phyloP scores from a whole-genome alignment of 2,113 vertebrate species.

The Neogobius melanostomus region DNA sequence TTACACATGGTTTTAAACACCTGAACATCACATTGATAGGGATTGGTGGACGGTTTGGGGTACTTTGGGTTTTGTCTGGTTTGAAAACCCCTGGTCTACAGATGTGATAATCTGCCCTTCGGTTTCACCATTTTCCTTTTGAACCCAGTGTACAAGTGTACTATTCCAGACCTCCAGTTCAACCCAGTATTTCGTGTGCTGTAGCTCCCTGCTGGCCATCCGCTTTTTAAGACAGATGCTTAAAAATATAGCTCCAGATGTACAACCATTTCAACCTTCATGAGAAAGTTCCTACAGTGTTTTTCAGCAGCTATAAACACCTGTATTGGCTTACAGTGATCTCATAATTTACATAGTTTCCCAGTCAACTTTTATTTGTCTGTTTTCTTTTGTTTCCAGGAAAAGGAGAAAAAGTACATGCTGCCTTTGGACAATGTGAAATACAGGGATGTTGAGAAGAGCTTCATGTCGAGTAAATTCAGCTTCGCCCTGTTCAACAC shows the following conservation, averaged over 20 bases:
- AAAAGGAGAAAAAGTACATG: slow-evolving; percentile 96
- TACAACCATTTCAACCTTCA: slow-evolving; percentile 23
- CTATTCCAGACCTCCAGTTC: slow-evolving; percentile 25
- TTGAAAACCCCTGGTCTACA: no score
- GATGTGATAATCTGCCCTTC: no score
- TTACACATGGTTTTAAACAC: no score
- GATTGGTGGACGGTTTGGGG: no score
- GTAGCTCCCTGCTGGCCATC: slow-evolving; percentile 1
- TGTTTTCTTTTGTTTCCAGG: slow-evolving; percentile 72
- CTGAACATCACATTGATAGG: no score
- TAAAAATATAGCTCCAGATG: slow-evolving; percentile 45
- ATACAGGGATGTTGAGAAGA: slow-evolving; percentile 83
- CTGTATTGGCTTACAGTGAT: slow-evolving; percentile 59
- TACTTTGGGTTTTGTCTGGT: no score
- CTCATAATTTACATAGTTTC: slow-evolving; percentile 55
- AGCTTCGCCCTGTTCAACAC: slow-evolving; percentile 85
- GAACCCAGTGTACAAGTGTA: slow-evolving; percentile 24
- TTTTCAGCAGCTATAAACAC: slow-evolving; percentile 37
- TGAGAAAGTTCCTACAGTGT: slow-evolving; percentile 19
- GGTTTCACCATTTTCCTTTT: slow-evolving; percentile 1
- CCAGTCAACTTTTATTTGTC: slow-evolving; percentile 51
- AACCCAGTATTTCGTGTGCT: slow-evolving; percentile 16
- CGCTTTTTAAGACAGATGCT: slow-evolving; percentile 15
- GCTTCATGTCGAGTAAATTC: slow-evolving; percentile 87
- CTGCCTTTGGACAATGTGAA: slow-evolving; percentile 88